Conservation (phyloP, 2,113 vertebrate genomes). For the Anolis sagrei region DNA sequence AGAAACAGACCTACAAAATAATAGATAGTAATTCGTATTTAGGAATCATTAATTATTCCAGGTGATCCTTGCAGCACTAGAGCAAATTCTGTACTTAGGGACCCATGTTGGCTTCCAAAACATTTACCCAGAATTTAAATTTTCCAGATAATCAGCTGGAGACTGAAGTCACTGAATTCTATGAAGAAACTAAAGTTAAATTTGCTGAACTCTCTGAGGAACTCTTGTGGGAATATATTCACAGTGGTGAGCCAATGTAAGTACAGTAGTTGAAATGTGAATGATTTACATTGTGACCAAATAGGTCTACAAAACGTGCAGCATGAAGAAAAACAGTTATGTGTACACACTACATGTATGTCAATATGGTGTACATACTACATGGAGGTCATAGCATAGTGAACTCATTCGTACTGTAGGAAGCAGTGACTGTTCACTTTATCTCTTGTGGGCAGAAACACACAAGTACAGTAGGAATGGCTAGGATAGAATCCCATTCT, state of each 20-base stretch:
- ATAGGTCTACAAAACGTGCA: accelerated
- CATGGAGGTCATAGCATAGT: not conserved
- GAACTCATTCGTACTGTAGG: not conserved
- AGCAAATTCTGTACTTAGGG: too few species aligned
- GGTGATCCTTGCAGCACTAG: too few species aligned
- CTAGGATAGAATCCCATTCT: too few species aligned
- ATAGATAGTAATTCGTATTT: too few species aligned
- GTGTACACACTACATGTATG: not conserved
- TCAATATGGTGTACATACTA: not conserved
- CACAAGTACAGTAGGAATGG: too few species aligned
- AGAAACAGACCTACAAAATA: too few species aligned
- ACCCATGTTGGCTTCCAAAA: too few species aligned
- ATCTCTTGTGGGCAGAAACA: too few species aligned
- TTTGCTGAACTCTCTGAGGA: constrained; percentile 94
- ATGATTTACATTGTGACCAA: not conserved
- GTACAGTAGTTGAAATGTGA: constrained; percentile 54
- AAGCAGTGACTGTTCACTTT: too few species aligned
- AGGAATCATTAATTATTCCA: too few species aligned
- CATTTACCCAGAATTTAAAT: constrained; percentile 2
- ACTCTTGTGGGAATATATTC: constrained; percentile 93
- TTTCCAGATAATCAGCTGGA: constrained; percentile 74
- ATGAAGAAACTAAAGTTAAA: constrained; percentile 93
- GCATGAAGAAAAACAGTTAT: not conserved
- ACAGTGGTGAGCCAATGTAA: constrained; percentile 97
- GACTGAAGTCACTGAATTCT: constrained; percentile 83